Evolutionary conservation across 30 jellyfish, hydroid and myxozoan species (phyloP).

Genomic region (Hydractinia symbiolongicarpus): DNA sequence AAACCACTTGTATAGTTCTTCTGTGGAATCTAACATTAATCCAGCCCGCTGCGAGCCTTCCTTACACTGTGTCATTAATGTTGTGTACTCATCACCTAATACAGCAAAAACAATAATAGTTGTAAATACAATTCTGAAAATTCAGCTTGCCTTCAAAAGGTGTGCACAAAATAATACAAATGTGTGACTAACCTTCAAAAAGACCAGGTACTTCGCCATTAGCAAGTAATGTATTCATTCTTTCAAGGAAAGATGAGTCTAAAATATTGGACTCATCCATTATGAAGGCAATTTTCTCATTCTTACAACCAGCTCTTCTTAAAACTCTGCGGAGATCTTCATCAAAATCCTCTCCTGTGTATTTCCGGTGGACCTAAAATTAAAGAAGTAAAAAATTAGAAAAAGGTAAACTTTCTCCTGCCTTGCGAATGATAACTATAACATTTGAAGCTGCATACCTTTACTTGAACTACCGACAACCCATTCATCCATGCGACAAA

Average conservation of each 20-base stretch:
- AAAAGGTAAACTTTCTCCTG: background rate
- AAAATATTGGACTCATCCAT: conserved; percentile 96
- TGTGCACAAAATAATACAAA: background rate
- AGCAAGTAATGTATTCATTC: conserved; percentile 98
- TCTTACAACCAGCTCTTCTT: conserved; percentile 89
- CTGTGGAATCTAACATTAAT: conserved; percentile 94
- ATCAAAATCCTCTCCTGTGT: conserved; percentile 97
- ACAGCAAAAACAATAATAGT: too few relatives aligned
- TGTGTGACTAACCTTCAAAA: conserved; percentile 49
- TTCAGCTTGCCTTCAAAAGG: background rate
- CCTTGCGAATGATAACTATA: background rate
- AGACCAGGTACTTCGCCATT: conserved; percentile 99
- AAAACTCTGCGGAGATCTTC: conserved; percentile 88
- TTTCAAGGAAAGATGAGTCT: conserved; percentile 87
- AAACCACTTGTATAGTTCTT: conserved; percentile 97
- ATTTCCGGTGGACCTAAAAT: conserved; percentile 84
- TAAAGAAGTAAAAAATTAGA: background rate
- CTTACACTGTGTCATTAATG: conserved; percentile 97
- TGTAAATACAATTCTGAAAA: too few relatives aligned
- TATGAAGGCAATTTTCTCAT: conserved; percentile 96
- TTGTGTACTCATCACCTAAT: conserved; percentile 81
- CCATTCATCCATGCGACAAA: conserved; percentile 99
- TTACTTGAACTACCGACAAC: conserved; percentile 94
- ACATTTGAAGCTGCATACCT: conserved; percentile 33
- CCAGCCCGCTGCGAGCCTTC: conserved; percentile 99